Conservation (phyloP, 1,140 invertebrate species). For the Neodiprion fabricii region DNA sequence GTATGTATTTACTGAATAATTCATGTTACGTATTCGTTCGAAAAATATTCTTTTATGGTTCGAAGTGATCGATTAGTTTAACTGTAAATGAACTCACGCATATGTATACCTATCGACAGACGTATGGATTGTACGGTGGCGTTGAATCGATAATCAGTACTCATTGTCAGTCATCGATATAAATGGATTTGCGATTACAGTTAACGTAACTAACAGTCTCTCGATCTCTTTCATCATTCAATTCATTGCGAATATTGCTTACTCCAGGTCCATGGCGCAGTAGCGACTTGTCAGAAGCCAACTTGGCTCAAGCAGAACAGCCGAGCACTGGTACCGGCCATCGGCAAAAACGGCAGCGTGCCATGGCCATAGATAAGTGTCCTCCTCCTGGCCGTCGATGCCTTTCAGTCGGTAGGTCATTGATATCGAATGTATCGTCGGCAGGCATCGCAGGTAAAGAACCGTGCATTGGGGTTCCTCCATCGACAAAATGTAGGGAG, state of each 20-base stretch:
- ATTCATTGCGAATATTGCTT: slow-evolving; percentile 31
- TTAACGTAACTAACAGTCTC: no score
- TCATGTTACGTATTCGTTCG: not conserved
- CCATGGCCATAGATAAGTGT: slow-evolving; percentile 69
- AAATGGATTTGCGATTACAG: no score
- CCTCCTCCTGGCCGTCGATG: slow-evolving; percentile 28
- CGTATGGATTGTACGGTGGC: not conserved
- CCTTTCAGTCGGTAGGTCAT: slow-evolving; percentile 20
- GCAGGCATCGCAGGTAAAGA: slow-evolving; percentile 47
- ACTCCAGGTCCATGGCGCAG: slow-evolving; percentile 65
- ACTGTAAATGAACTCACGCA: not conserved
- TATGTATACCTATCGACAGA: not conserved
- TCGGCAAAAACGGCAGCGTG: slow-evolving; percentile 71
- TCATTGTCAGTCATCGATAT: no score
- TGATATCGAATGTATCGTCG: slow-evolving; percentile 25
- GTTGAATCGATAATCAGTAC: no score
- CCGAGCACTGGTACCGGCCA: slow-evolving; percentile 70
- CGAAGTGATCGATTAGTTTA: not conserved
- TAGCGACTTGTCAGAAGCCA: slow-evolving; percentile 69
- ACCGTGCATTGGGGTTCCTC: slow-evolving; percentile 37
- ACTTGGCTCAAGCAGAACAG: slow-evolving; percentile 67
- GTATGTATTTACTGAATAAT: not conserved
- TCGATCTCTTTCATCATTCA: no score
- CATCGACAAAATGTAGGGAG: not conserved
- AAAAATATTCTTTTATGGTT: not conserved